Conservation (phyloP, 2,797 vertebrate genomes). For the Poecilia picta region DNA sequence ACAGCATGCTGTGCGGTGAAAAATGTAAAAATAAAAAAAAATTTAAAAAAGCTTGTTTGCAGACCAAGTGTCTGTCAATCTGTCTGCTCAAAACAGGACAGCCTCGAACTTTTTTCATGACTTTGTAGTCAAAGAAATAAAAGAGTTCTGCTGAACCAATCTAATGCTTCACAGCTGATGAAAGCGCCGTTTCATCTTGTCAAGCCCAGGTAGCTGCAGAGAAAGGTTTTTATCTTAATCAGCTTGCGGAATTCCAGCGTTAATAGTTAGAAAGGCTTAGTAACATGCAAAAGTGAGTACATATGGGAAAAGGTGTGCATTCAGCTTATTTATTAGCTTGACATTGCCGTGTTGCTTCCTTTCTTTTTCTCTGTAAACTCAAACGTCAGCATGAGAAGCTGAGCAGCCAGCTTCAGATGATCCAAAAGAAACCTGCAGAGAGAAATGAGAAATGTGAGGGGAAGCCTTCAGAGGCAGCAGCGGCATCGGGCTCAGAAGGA, state of each 20-base stretch:
- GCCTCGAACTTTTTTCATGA: slow-evolving; percentile 16
- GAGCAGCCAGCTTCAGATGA: slow-evolving; percentile 93
- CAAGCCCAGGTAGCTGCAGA: slow-evolving; percentile 27
- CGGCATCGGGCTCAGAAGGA: slow-evolving; percentile 44
- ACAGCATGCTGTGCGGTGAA: background rate
- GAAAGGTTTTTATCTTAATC: slow-evolving; percentile 15
- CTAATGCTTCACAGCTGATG: slow-evolving; percentile 30
- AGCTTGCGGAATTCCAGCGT: slow-evolving; percentile 2
- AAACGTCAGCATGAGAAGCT: slow-evolving; percentile 91
- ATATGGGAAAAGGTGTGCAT: background rate
- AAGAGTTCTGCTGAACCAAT: slow-evolving; percentile 44
- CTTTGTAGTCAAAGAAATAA: slow-evolving; percentile 5
- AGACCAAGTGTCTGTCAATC: background rate
- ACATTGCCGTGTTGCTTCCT: background rate
- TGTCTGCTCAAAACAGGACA: background rate
- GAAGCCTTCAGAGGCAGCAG: slow-evolving; percentile 51
- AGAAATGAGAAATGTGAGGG: slow-evolving; percentile 63
- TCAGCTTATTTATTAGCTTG: background rate
- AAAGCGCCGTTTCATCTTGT: slow-evolving; percentile 34
- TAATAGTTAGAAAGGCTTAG: slow-evolving; percentile 12
- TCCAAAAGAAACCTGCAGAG: slow-evolving; percentile 83
- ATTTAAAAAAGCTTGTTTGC: background rate
- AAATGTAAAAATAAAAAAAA: background rate
- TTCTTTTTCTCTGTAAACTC: slow-evolving; percentile 16
- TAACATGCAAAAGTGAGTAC: background rate